phyloP scores from a whole-genome alignment of 2,797 vertebrate species.

The Melanitta fusca region DNA sequence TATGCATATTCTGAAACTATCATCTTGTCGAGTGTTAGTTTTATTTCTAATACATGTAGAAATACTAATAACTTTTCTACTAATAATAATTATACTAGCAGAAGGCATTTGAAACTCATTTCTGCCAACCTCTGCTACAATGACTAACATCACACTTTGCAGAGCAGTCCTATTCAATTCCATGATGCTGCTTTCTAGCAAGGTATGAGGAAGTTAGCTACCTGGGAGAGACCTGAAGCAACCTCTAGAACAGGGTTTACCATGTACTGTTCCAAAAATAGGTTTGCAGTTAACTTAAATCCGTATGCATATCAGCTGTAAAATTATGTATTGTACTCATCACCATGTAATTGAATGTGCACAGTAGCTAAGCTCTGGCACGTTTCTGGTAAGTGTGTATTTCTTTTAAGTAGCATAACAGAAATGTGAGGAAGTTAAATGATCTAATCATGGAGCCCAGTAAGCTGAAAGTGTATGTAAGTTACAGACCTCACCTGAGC shows the following conservation, averaged over 20 bases:
- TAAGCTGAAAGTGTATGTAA: background rate
- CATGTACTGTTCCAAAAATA: background rate
- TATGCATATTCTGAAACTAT: background rate
- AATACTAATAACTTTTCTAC: background rate
- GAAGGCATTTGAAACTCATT: background rate
- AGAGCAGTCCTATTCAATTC: background rate
- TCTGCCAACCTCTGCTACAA: background rate
- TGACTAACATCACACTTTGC: background rate
- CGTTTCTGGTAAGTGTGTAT: conserved; percentile 9
- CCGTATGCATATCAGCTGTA: background rate
- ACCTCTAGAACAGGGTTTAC: background rate
- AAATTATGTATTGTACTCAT: background rate
- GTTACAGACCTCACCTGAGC: background rate
- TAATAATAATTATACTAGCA: background rate
- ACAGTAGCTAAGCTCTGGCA: background rate
- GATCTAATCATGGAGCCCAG: background rate
- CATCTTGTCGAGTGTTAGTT: background rate
- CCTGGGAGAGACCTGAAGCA: background rate
- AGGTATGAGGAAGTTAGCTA: background rate
- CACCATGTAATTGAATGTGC: background rate
- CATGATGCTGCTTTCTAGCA: background rate
- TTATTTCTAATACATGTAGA: background rate
- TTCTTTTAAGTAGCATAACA: background rate
- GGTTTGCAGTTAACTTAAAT: background rate
- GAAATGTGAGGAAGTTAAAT: background rate